phyloP scores from a whole-genome alignment of 2,113 vertebrate genomes.

The Choloepus hoffmanni region DNA sequence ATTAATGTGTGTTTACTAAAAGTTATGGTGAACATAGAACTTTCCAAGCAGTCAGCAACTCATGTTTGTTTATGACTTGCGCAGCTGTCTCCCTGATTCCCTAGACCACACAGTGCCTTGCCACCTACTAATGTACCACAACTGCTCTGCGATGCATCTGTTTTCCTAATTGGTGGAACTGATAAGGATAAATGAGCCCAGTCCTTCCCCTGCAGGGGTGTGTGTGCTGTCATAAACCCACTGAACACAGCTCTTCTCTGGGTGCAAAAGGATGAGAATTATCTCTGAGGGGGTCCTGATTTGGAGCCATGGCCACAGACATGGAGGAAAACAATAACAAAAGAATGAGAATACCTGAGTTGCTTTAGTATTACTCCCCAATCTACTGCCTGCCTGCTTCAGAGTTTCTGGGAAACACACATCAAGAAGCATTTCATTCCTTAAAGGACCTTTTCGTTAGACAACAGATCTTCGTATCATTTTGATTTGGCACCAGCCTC shows the following conservation, averaged over 20 bases:
- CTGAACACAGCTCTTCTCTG: constrained; percentile 16
- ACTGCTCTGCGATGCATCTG: constrained; percentile 78
- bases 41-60: constrained; percentile 73
- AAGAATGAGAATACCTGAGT: background rate
- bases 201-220: background rate
- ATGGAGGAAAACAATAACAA: background rate
- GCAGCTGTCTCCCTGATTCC: constrained; percentile 69
- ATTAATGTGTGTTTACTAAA: constrained; percentile 79
- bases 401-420: background rate
- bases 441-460: background rate
- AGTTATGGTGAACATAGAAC: constrained; percentile 60
- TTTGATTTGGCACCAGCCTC: background rate
- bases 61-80: constrained; percentile 59
- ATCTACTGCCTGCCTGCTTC: background rate
- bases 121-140: constrained; percentile 67
- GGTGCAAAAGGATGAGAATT: background rate
- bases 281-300: background rate
- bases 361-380: background rate
- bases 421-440: background rate
- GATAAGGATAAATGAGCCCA: constrained; percentile 78
- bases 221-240: constrained; percentile 43
- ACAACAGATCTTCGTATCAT: background rate
- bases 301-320: background rate
- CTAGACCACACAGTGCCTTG: constrained; percentile 58
- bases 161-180: constrained; percentile 79